Evolutionary conservation across 2,113 vertebrate species (phyloP).

Genomic region (Polyodon spathula): DNA sequence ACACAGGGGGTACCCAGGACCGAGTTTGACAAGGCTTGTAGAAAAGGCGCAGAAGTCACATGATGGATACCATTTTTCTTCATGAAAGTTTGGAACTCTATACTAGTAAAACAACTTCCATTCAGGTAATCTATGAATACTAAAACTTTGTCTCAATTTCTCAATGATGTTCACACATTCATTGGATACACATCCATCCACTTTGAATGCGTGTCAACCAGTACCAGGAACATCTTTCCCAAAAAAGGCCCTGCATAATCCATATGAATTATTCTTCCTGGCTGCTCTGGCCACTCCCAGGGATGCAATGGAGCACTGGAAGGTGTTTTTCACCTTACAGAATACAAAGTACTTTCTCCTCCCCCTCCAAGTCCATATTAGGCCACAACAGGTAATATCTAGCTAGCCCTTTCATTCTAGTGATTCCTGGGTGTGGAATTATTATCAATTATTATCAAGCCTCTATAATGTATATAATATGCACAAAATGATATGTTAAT

Average conservation of each 20-base stretch:
- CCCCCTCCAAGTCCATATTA: background rate
- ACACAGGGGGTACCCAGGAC: too few relatives aligned
- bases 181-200: background rate
- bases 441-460: too few relatives aligned
- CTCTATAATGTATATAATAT: too few relatives aligned
- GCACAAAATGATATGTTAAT: too few relatives aligned
- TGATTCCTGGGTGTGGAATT: too few relatives aligned
- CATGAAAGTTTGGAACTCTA: background rate
- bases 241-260: background rate
- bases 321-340: background rate
- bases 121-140: too few relatives aligned
- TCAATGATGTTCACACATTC: background rate
- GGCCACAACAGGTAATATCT: background rate
- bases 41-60: background rate
- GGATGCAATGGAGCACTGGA: background rate
- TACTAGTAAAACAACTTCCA: background rate
- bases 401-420: background rate
- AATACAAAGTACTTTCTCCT: background rate
- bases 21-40: too few relatives aligned
- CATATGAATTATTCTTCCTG: background rate
- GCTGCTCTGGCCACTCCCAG: background rate
- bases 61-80: slow-evolving; percentile 4
- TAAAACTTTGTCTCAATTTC: too few relatives aligned
- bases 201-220: background rate
- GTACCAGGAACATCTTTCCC: background rate